Evolutionary conservation across 2,113 vertebrate species (phyloP), one percentile per base, ranked within the genome.

Genomic region (Chaetorhynchus papuensis): DNA sequence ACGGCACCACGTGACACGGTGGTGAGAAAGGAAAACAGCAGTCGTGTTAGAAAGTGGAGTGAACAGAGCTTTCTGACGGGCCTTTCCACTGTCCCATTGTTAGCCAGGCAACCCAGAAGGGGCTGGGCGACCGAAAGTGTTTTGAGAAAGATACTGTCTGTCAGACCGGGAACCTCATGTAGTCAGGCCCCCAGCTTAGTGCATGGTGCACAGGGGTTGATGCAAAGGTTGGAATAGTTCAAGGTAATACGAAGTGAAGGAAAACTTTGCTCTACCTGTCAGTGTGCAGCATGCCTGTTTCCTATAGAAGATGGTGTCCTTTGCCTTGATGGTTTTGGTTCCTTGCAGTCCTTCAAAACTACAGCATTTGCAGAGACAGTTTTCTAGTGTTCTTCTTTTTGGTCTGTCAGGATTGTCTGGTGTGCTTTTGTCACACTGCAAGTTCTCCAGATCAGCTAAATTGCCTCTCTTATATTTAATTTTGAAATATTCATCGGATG

Each of bases 31-130:
- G 3, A 33, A 26, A 15, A 35, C 35, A 7, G 0, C 9, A 8
- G 15, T 8, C 7, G 0, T 1, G 10, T 4, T 14, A 24, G 37
- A 5, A 35, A 10, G 44, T 0, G 5, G n/a, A 17, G 35, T 4
- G 14, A 44, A 2, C 9, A 17, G 39, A 26, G 57, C 31, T 44
- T 19, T 16, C 20, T 21, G 15, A 20, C 2, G 2, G 21, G 9
- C 21, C 8, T 20, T 26, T 37, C 2, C 28, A 4, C 30, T 17
- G 15, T 8, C 26, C 10, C 10, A 0, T 3, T 18, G 1, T 15
- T 11, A 21, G 56, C 37, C 80, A 31, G 33, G 54, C 20, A 11
- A 11, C 20, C 16, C 30, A 19, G 54, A 60, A 49, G 14, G 41
- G 26, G 16, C 39, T 54, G 39, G 27, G 28, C 24, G 24, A 7